Evolutionary conservation across 2,888 invertebrate genomes (phyloP).

Genomic region (Andrena bicolor): DNA sequence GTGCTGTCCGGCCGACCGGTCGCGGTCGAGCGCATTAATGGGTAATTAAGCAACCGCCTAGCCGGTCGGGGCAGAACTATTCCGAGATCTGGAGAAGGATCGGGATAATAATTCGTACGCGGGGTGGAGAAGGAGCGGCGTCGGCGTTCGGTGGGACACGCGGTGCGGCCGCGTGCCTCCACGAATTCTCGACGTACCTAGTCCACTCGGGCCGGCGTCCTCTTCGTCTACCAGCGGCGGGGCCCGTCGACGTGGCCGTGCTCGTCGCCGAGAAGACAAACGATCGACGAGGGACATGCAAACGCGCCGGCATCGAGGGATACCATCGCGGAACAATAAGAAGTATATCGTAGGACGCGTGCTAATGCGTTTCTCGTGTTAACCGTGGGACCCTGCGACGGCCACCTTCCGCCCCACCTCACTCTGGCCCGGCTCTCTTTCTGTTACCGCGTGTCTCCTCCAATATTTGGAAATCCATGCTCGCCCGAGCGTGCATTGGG

Average conservation of each 20-base stretch:
- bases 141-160: slow-evolving; percentile 37
- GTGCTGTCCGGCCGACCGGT: slow-evolving; percentile 35
- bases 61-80: slow-evolving; percentile 63
- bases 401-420: slow-evolving; percentile 33
- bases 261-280: slow-evolving; percentile 72
- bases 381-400: slow-evolving; percentile 70
- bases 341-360: slow-evolving; percentile 78
- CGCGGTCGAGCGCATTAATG: slow-evolving; percentile 62
- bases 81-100: slow-evolving; percentile 58
- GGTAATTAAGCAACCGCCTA: slow-evolving; percentile 68
- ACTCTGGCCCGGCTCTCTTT: slow-evolving; percentile 23
- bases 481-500: slow-evolving; percentile 32
- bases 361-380: slow-evolving; percentile 82
- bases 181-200: slow-evolving; percentile 73
- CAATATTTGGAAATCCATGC: slow-evolving; percentile 78
- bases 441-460: slow-evolving; percentile 60
- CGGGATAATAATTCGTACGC: slow-evolving; percentile 71
- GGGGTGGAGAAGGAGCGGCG: slow-evolving; percentile 12
- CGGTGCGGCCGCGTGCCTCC: slow-evolving; percentile 62
- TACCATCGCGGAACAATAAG: slow-evolving; percentile 77
- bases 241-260: slow-evolving; percentile 58
- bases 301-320: slow-evolving; percentile 73
- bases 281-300: slow-evolving; percentile 75
- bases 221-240: slow-evolving; percentile 37
- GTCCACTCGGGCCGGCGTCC: slow-evolving; percentile 29